These are phyloP conservation scores for Diplazon laetatorius DNA, from an alignment of 2,888 invertebrate genomes.

Conservation along the genomic window DNA sequence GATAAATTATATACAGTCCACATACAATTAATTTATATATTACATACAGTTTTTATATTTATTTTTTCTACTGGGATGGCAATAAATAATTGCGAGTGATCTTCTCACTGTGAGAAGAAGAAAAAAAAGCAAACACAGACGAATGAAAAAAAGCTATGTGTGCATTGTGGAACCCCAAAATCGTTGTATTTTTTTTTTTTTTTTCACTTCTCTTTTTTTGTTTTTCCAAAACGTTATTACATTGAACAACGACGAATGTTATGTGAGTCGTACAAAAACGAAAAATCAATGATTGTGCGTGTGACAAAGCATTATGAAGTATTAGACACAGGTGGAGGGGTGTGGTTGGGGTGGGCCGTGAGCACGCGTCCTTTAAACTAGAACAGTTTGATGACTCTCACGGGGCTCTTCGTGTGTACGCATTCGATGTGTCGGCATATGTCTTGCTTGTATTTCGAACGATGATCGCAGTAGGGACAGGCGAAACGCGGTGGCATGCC, in stretches of 20 bases:
- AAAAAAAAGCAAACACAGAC: background rate
- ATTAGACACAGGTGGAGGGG: no score
- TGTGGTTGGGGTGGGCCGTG: no score
- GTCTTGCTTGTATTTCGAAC: constrained; percentile 45
- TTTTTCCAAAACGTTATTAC: no score
- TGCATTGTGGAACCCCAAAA: constrained; percentile 5
- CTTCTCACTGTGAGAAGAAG: background rate
- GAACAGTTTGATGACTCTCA: constrained; percentile 27
- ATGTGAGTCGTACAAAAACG: background rate
- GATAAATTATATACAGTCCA: no score
- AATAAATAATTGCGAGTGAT: constrained; percentile 9
- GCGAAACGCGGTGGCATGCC: constrained; percentile 77
- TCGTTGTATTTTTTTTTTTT: constrained; percentile 12
- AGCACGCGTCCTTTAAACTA: background rate
- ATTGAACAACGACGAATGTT: background rate
- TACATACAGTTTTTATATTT: no score
- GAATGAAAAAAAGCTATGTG: constrained; percentile 6
- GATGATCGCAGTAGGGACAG: constrained; percentile 76
- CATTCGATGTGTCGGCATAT: constrained; percentile 18
- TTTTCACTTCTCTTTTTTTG: background rate
- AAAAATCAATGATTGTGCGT: background rate
- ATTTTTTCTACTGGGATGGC: no score
- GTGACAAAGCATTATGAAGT: background rate
- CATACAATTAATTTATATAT: no score
- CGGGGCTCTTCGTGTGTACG: background rate